Conservation (phyloP, 2,888 invertebrate genomes). For the Dryadula phaetusa region DNA sequence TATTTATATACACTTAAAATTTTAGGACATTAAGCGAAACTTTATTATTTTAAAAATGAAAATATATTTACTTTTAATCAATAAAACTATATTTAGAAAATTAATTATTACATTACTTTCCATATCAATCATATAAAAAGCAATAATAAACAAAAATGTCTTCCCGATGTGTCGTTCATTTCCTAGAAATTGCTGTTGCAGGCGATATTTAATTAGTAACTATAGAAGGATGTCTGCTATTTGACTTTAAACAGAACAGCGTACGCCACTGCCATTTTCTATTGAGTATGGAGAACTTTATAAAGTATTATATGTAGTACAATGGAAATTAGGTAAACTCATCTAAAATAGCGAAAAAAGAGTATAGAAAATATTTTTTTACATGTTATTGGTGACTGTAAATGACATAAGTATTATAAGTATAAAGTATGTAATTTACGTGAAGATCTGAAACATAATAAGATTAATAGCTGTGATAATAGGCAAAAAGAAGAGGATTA, state of each 20-base stretch:
- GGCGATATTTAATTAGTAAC: neutral
- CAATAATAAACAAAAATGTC: too few species aligned
- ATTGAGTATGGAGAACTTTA: neutral
- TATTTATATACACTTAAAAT: too few species aligned
- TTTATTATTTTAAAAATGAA: too few species aligned
- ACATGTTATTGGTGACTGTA: too few species aligned
- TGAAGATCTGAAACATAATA: neutral
- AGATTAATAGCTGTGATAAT: conserved; percentile 1
- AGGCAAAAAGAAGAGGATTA: neutral
- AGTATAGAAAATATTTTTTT: too few species aligned
- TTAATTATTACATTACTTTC: too few species aligned
- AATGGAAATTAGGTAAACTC: conserved; percentile 4
- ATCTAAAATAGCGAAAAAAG: neutral
- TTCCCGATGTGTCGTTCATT: too few species aligned
- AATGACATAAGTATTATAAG: too few species aligned
- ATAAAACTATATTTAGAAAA: too few species aligned
- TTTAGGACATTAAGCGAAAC: too few species aligned
- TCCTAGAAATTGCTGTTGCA: neutral
- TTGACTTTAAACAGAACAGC: conserved; percentile 9
- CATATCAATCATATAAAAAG: too few species aligned
- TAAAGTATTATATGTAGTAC: neutral
- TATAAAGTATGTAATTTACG: neutral
- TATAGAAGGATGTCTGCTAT: conserved; percentile 3
- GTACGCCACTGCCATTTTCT: neutral
- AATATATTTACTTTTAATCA: too few species aligned